Evolutionary conservation across 2,888 invertebrate species (phyloP).

Genomic region (Steinernema carpocapsae): DNA sequence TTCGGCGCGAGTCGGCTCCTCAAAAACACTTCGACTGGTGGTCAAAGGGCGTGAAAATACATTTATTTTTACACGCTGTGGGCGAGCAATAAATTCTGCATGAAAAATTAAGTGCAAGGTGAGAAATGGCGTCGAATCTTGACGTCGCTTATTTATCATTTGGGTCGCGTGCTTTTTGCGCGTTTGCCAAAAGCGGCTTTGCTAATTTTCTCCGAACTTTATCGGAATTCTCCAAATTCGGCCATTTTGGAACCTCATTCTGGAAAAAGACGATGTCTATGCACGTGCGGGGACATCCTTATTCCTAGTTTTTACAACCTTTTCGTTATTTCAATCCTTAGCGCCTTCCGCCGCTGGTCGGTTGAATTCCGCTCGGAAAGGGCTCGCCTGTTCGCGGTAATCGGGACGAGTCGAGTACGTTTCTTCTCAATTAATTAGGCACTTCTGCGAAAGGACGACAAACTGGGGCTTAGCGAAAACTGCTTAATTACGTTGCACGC

Average conservation of each 20-base stretch:
- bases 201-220: too few species aligned
- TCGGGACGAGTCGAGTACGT: background rate
- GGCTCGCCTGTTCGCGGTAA: background rate
- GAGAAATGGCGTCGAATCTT: conserved; percentile 7
- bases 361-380: background rate
- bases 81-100: conserved; percentile 5
- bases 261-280: too few species aligned
- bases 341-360: too few species aligned
- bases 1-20: background rate
- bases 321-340: too few species aligned
- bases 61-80: conserved; percentile 8
- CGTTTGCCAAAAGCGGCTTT: background rate
- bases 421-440: conserved; percentile 24
- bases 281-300: too few species aligned
- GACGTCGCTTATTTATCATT: background rate
- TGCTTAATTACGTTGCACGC: background rate
- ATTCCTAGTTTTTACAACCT: too few species aligned
- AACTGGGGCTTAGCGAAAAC: background rate
- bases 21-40: too few species aligned
- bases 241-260: too few species aligned
- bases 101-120: conserved; percentile 33
- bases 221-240: too few species aligned
- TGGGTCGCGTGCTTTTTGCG: background rate
- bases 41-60: conserved; percentile 15
- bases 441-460: background rate